Evolutionary conservation across 2,113 vertebrate genomes (phyloP).

Genomic region (Grammomys surdaster): DNA sequence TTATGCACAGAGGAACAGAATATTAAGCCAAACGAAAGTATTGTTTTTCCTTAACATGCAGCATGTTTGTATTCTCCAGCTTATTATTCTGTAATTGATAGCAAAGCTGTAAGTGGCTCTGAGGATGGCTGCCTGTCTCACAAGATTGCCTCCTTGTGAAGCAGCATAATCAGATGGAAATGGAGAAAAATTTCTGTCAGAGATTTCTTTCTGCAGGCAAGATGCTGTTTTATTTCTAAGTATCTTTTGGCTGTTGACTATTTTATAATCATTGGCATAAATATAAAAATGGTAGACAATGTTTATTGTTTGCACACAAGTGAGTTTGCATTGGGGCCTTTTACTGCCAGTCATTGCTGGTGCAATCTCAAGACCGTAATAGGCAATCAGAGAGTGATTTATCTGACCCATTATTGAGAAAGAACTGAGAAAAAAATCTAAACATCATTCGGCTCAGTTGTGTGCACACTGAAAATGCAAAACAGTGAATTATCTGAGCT

Average conservation of each 20-base stretch:
- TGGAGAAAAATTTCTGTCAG: conserved; percentile 6
- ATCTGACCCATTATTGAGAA: conserved; percentile 77
- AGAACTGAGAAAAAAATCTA: conserved; percentile 71
- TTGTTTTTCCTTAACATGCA: conserved; percentile 54
- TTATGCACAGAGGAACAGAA: background rate
- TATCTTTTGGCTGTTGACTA: conserved; percentile 69
- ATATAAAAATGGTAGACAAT: conserved; percentile 80
- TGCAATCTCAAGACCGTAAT: conserved; percentile 69
- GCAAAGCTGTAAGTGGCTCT: conserved; percentile 53
- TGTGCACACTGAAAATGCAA: conserved; percentile 61
- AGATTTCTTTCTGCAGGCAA: conserved; percentile 56
- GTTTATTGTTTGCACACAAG: conserved; percentile 77
- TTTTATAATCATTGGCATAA: conserved; percentile 76
- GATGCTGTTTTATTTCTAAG: conserved; percentile 48
- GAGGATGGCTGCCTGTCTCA: background rate
- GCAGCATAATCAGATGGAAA: conserved; percentile 59
- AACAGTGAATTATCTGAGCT: conserved; percentile 68
- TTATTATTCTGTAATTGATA: conserved; percentile 70
- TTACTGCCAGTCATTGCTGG: conserved; percentile 65
- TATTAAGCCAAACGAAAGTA: conserved; percentile 3
- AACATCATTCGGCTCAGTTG: conserved; percentile 66
- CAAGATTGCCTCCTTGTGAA: background rate
- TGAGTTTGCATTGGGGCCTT: conserved; percentile 67
- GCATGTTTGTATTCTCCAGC: conserved; percentile 16
- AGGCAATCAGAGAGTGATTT: conserved; percentile 81